Percentiles rank a stretch among this genome's conserved stretches.
Conservation (phyloP, 2,113 vertebrate genomes). For the Lynx canadensis region DNA sequence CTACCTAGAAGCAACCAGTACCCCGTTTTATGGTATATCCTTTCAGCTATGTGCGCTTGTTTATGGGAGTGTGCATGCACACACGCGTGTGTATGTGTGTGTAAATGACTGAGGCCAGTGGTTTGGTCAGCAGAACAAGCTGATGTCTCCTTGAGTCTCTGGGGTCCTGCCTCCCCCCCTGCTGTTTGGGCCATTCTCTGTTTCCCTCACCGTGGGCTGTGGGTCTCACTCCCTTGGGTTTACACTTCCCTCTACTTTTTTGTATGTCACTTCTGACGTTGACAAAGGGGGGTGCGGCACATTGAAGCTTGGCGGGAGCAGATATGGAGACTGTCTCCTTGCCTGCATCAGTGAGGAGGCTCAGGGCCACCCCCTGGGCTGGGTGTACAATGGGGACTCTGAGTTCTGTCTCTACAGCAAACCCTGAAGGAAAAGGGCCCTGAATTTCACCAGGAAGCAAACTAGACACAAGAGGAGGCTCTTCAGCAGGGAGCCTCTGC, state of each 20-base stretch:
- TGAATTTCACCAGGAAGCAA: neutral
- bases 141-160: too few species aligned
- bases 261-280: neutral
- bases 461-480: neutral
- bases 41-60: neutral
- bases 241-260: neutral
- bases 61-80: too few species aligned
- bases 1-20: neutral
- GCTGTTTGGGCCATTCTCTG: rapidly evolving
- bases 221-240: neutral
- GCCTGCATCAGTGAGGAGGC: neutral
- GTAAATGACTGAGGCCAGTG: neutral
- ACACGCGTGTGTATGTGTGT: neutral
- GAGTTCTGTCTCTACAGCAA: neutral
- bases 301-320: neutral
- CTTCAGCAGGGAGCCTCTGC: neutral
- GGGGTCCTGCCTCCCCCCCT: neutral
- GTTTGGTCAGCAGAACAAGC: neutral
- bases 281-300: neutral
- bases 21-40: too few species aligned
- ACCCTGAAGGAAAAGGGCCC: neutral
- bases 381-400: neutral
- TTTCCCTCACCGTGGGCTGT: rapidly evolving
- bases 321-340: neutral
- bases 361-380: too few species aligned